Conservation (phyloP, 92 coral and sea anemone species). For the Parazoanthus darwini region DNA sequence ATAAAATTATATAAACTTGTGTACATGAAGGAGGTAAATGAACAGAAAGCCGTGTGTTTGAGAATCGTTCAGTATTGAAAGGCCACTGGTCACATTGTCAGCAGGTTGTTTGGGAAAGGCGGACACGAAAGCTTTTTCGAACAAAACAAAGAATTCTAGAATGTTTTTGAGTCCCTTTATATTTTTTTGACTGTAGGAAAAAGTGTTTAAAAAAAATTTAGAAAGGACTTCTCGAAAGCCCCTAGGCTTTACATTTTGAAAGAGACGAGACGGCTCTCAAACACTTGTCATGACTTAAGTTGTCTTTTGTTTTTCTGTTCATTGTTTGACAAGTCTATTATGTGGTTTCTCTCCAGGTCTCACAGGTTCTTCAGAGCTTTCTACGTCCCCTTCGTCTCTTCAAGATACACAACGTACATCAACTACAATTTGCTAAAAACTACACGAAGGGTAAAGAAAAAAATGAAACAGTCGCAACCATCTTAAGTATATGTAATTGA, state of each 20-base stretch:
- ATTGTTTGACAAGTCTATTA: not conserved
- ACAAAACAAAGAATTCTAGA: too few relatives aligned
- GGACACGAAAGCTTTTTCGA: too few relatives aligned
- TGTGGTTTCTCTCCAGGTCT: slow-evolving; percentile 56
- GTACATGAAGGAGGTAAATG: too few relatives aligned
- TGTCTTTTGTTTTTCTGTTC: not conserved
- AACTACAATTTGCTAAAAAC: slow-evolving; percentile 82
- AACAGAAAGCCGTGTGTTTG: too few relatives aligned
- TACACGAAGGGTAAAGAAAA: slow-evolving; percentile 55
- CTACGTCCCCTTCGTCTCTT: slow-evolving; percentile 83
- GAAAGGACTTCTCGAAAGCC: too few relatives aligned
- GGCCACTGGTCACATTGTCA: not conserved
- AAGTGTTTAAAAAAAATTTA: too few relatives aligned
- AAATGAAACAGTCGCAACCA: not conserved
- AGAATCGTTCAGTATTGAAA: too few relatives aligned
- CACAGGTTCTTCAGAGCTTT: slow-evolving; percentile 85
- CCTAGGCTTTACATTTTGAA: not conserved
- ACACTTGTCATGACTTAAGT: not conserved
- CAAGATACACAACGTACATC: slow-evolving; percentile 68
- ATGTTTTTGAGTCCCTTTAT: too few relatives aligned
- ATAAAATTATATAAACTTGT: too few relatives aligned
- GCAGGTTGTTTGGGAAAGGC: not conserved
- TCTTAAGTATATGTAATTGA: not conserved
- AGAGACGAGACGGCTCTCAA: not conserved
- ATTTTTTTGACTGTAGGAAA: not conserved